Conservation (phyloP, 2,113 vertebrate genomes). For the Panthera leo region DNA sequence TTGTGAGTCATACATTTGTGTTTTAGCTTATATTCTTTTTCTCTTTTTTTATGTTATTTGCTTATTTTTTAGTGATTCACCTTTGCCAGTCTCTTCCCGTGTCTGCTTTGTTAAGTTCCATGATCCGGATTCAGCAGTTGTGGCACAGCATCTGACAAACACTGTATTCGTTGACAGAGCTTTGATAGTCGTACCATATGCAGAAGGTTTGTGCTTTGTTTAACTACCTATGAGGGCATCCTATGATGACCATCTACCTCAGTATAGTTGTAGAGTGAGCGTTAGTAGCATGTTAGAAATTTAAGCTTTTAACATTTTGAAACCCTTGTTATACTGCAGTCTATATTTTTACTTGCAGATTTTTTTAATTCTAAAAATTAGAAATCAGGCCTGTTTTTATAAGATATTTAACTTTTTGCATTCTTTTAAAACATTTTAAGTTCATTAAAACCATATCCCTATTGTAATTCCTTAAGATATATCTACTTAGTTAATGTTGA, state of each 20-base stretch:
- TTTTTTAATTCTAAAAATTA: slow-evolving; percentile 54
- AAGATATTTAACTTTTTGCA: slow-evolving; percentile 24
- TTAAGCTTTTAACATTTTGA: slow-evolving; percentile 68
- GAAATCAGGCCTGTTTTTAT: slow-evolving; percentile 42
- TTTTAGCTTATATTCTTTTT: slow-evolving; percentile 7
- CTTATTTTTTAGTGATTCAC: slow-evolving; percentile 96
- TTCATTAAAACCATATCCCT: slow-evolving; percentile 61
- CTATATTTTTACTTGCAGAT: slow-evolving; percentile 33
- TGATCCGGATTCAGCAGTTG: slow-evolving; percentile 97
- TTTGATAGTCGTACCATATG: slow-evolving; percentile 98
- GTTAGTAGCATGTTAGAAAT: slow-evolving; percentile 70
- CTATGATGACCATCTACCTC: slow-evolving; percentile 75
- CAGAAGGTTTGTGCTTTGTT: slow-evolving; percentile 97
- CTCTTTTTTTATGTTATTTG: slow-evolving; percentile 45
- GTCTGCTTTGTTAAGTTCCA: slow-evolving; percentile 99
- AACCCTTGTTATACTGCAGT: slow-evolving; percentile 90
- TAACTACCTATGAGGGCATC: slow-evolving; percentile 82
- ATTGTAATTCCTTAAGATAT: slow-evolving; percentile 17
- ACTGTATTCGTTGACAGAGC: slow-evolving; percentile 99
- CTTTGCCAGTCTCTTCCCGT: slow-evolving; percentile 99
- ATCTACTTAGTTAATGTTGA: background rate
- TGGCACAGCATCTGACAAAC: slow-evolving; percentile 99
- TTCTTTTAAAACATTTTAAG: slow-evolving; percentile 59
- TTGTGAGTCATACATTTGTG: background rate
- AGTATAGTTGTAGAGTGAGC: slow-evolving; percentile 72